Evolutionary conservation across 2,113 vertebrate genomes (phyloP).

Genomic region (Smithornis capensis): DNA sequence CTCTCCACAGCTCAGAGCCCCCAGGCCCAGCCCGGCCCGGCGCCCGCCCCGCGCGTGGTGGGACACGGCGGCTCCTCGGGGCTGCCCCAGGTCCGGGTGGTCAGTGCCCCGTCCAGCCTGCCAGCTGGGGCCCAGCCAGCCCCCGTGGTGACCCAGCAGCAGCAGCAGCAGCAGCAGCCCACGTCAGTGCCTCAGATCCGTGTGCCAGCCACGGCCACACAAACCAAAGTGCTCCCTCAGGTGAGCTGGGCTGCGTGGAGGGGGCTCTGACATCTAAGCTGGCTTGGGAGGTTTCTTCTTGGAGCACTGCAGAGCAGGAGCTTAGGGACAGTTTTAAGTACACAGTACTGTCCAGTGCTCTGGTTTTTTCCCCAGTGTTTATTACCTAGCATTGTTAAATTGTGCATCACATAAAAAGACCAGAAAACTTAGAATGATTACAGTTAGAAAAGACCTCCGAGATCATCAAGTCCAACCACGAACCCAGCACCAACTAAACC

Average conservation of each 20-base stretch:
- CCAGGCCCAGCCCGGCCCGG: constrained; percentile 73
- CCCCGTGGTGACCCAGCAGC: constrained; percentile 66
- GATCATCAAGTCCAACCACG: background rate
- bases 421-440: background rate
- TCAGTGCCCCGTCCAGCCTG: constrained; percentile 82
- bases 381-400: background rate
- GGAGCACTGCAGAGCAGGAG: background rate
- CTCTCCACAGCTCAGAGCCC: constrained; percentile 80
- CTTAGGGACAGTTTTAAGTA: background rate
- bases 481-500: background rate
- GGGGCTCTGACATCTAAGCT: background rate
- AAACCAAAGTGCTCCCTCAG: constrained; percentile 88
- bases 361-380: background rate
- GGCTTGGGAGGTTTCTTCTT: background rate
- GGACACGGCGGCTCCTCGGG: constrained; percentile 80
- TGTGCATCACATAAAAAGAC: background rate
- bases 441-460: background rate
- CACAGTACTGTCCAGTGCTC: background rate
- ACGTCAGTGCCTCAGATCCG: constrained; percentile 84
- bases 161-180: constrained; percentile 69
- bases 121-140: constrained; percentile 77
- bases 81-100: constrained; percentile 90
- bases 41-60: constrained; percentile 73
- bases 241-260: constrained; percentile 60
- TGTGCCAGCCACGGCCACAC: constrained; percentile 81